Evolutionary conservation across 2,113 vertebrate genomes (phyloP).

Genomic region (Bambusicola thoracicus): DNA sequence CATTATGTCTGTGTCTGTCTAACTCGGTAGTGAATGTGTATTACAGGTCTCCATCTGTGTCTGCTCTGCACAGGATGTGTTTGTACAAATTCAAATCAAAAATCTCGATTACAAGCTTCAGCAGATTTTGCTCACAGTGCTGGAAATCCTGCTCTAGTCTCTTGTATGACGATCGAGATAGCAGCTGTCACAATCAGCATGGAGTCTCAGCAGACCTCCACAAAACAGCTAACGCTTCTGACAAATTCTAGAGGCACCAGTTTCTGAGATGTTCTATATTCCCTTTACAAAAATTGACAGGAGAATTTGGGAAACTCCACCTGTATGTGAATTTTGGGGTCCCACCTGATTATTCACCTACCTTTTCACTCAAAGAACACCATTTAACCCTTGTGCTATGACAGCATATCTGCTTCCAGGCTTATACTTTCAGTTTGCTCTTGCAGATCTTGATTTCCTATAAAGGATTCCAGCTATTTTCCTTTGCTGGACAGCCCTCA

Average conservation of each 20-base stretch:
- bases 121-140: slow-evolving; percentile 11
- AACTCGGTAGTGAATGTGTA: background rate
- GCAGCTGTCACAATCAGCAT: background rate
- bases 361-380: background rate
- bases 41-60: slow-evolving; percentile 33
- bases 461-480: background rate
- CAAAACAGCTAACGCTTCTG: background rate
- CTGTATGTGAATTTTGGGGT: background rate
- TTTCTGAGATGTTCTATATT: background rate
- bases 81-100: slow-evolving; percentile 5
- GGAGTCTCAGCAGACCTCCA: background rate
- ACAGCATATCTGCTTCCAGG: background rate
- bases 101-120: slow-evolving; percentile 32
- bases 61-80: background rate
- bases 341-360: background rate
- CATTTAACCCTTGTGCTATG: rapidly evolving
- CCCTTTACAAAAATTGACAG: background rate
- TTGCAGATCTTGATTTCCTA: background rate
- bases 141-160: background rate
- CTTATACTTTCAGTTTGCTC: background rate
- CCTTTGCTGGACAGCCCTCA: background rate
- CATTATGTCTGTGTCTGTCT: background rate
- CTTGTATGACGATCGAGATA: background rate
- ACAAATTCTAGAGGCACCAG: background rate
- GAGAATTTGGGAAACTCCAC: background rate